Conservation (phyloP, 2,113 vertebrate genomes). For the Damaliscus lunatus region DNA sequence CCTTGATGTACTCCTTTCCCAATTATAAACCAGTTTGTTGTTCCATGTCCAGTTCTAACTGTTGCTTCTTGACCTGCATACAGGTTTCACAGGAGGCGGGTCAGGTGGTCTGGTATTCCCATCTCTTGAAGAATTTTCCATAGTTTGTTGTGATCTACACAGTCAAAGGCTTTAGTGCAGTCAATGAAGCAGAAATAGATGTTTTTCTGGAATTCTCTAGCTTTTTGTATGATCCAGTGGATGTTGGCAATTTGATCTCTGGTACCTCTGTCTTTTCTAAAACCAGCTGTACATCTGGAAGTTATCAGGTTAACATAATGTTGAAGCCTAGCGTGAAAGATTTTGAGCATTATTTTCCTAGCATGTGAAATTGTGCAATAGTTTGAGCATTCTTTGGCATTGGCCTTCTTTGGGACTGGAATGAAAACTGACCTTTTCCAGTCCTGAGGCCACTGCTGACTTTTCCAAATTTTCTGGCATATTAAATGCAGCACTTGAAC, state of each 20-base stretch:
- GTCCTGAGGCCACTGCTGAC: neutral
- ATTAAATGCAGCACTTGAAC: neutral
- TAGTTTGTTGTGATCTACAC: neutral
- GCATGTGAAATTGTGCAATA: neutral
- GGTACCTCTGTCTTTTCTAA: neutral
- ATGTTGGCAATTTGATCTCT: neutral
- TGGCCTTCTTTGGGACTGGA: neutral
- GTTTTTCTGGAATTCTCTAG: neutral
- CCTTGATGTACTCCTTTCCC: neutral
- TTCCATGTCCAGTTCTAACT: neutral
- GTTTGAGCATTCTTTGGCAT: neutral
- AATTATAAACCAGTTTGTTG: neutral
- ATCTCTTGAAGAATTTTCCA: neutral
- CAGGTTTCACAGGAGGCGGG: neutral
- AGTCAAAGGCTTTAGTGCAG: neutral
- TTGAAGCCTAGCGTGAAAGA: neutral
- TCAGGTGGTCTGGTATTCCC: neutral
- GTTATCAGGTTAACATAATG: neutral
- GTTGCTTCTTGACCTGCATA: neutral
- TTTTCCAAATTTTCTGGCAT: neutral
- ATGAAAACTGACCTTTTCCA: neutral
- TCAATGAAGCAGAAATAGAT: neutral
- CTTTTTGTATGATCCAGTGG: neutral
- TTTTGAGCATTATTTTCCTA: neutral
- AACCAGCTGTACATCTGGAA: neutral